Percentiles rank a stretch among this genome's conserved stretches.
Conservation (phyloP, 2,113 vertebrate genomes). For the Chitala chitala region DNA sequence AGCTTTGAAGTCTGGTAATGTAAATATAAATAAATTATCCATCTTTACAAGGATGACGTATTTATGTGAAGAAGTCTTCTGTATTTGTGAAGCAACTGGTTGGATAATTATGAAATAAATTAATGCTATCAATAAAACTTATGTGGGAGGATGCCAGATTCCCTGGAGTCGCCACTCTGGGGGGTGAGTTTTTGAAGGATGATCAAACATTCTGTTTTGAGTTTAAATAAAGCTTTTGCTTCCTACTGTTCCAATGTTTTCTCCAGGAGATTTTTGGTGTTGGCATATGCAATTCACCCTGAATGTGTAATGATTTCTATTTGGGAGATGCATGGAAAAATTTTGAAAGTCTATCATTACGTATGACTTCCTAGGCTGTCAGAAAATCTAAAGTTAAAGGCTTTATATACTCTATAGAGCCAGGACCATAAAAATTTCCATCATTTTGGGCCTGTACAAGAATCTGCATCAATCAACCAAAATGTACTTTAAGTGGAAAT, state of each 20-base stretch:
- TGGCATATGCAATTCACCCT: neutral
- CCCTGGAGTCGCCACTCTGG: constrained; percentile 3
- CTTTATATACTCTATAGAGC: too few species aligned
- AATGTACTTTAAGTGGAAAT: too few species aligned
- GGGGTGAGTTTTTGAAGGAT: neutral
- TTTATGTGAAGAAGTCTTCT: neutral
- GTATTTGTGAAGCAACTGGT: neutral
- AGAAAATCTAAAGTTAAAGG: too few species aligned
- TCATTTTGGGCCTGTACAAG: too few species aligned
- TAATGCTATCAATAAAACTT: neutral
- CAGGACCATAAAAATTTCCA: too few species aligned
- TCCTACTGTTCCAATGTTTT: neutral
- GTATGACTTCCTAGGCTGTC: too few species aligned
- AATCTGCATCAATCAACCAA: too few species aligned
- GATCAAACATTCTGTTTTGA: constrained; percentile 9
- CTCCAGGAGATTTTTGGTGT: neutral
- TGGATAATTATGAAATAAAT: neutral
- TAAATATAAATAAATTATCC: too few species aligned
- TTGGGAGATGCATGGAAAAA: too few species aligned
- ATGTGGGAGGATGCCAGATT: neutral
- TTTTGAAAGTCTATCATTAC: too few species aligned
- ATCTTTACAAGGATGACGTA: too few species aligned
- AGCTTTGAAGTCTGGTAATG: neutral
- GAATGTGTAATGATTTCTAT: constrained; percentile 2
- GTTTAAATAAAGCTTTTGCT: neutral